Evolutionary conservation across 1,140 invertebrate genomes (phyloP).

Genomic region (Philopotamus ludificatus): DNA sequence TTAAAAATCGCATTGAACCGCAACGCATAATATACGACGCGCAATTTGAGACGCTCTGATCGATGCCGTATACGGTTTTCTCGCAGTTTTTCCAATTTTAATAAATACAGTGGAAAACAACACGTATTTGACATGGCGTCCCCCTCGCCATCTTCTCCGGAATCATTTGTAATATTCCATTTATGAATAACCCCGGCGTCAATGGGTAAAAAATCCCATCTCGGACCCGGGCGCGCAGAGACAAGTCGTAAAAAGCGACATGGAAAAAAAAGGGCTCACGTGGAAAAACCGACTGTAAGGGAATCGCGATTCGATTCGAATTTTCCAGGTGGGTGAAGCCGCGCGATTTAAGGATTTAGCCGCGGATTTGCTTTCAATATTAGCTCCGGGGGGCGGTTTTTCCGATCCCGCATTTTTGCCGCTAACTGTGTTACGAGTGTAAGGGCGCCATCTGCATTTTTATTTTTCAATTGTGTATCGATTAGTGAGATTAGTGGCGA

Average conservation of each 20-base stretch:
- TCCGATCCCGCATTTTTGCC: constrained; percentile 52
- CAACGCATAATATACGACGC: too few species aligned
- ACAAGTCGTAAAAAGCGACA: constrained; percentile 11
- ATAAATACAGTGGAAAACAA: too few species aligned
- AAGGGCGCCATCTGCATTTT: constrained; percentile 59
- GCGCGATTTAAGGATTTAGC: constrained; percentile 58
- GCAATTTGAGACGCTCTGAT: too few species aligned
- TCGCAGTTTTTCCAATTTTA: too few species aligned
- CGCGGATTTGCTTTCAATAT: constrained; percentile 60
- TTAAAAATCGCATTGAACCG: background rate
- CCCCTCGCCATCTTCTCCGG: too few species aligned
- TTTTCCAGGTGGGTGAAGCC: constrained; percentile 56
- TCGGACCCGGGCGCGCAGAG: background rate
- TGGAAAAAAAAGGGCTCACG: constrained; percentile 16
- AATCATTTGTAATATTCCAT: background rate
- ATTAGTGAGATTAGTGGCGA: constrained; percentile 57
- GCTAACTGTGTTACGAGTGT: constrained; percentile 53
- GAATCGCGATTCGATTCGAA: constrained; percentile 43
- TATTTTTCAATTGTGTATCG: constrained; percentile 59
- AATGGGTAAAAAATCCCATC: background rate
- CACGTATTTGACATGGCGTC: too few species aligned
- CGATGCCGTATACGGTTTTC: too few species aligned
- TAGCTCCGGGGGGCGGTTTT: constrained; percentile 52
- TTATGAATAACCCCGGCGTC: background rate
- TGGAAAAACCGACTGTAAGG: constrained; percentile 35